Evolutionary conservation across 2,888 invertebrate species (phyloP).

Genomic region (Cryptus armator): DNA sequence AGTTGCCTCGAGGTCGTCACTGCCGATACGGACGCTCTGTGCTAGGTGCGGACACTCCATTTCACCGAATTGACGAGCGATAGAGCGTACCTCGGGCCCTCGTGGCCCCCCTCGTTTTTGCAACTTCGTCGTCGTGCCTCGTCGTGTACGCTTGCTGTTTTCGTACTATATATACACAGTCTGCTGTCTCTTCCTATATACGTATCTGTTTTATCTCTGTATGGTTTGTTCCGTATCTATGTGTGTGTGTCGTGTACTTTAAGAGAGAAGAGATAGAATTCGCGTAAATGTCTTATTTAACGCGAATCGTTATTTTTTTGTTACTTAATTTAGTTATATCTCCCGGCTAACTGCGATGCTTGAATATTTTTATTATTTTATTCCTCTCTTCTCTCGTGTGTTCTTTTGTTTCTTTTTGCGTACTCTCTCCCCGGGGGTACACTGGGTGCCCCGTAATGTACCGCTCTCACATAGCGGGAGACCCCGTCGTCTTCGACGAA

Average conservation of each 20-base stretch:
- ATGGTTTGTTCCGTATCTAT: slow-evolving; percentile 8
- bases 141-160: slow-evolving; percentile 57
- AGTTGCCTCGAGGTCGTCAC: slow-evolving; percentile 81
- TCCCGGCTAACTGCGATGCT: not conserved
- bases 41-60: slow-evolving; percentile 91
- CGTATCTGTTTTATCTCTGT: slow-evolving; percentile 36
- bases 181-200: slow-evolving; percentile 15
- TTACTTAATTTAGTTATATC: not conserved
- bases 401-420: slow-evolving; percentile 25
- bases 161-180: slow-evolving; percentile 10
- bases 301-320: not conserved
- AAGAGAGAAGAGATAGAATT: slow-evolving; percentile 28
- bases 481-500: slow-evolving; percentile 70
- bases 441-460: slow-evolving; percentile 74
- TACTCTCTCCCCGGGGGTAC: slow-evolving; percentile 62
- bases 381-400: slow-evolving; percentile 33
- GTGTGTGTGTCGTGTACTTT: not conserved
- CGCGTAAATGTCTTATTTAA: not conserved
- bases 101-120: slow-evolving; percentile 74
- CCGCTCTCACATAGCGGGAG: slow-evolving; percentile 77
- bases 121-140: slow-evolving; percentile 66
- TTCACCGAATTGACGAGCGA: slow-evolving; percentile 76
- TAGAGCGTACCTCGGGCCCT: slow-evolving; percentile 73
- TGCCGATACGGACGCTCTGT: slow-evolving; percentile 87
- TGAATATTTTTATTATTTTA: slow-evolving; percentile 3